Conservation (phyloP, 2,113 vertebrate genomes). For the Nicator chloris region DNA sequence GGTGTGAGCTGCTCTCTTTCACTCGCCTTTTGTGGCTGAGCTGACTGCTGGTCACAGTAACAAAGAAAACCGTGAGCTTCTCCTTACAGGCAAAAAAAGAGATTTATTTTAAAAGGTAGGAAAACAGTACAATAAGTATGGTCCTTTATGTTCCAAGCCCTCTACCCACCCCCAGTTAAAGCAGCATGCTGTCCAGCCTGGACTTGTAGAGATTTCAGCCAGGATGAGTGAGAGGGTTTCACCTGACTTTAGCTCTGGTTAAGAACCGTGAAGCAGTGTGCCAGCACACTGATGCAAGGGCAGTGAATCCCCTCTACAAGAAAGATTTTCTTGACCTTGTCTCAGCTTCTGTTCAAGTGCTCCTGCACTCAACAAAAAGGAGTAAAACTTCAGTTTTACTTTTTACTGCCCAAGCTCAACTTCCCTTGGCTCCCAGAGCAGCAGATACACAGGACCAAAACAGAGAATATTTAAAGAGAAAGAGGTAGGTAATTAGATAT, state of each 20-base stretch:
- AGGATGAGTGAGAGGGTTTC: background rate
- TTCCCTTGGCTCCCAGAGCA: background rate
- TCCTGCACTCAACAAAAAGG: background rate
- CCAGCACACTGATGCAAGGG: background rate
- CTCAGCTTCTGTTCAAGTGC: background rate
- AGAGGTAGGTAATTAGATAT: background rate
- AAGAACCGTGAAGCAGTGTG: background rate
- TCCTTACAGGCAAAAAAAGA: background rate
- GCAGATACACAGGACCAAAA: background rate
- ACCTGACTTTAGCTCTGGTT: background rate
- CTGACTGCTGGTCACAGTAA: background rate
- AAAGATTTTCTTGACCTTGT: background rate
- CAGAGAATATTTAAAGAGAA: background rate
- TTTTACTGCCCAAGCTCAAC: background rate
- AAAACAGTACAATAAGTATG: background rate
- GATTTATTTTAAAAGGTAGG: background rate
- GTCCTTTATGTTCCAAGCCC: background rate
- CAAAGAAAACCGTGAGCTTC: background rate
- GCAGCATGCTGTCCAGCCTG: background rate
- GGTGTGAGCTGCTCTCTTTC: background rate
- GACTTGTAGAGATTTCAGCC: background rate
- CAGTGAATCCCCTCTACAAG: background rate
- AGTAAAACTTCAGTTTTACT: background rate
- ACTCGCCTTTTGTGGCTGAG: background rate
- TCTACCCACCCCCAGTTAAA: background rate